Conservation (phyloP, 2,113 vertebrate species). For the Anolis sagrei region DNA sequence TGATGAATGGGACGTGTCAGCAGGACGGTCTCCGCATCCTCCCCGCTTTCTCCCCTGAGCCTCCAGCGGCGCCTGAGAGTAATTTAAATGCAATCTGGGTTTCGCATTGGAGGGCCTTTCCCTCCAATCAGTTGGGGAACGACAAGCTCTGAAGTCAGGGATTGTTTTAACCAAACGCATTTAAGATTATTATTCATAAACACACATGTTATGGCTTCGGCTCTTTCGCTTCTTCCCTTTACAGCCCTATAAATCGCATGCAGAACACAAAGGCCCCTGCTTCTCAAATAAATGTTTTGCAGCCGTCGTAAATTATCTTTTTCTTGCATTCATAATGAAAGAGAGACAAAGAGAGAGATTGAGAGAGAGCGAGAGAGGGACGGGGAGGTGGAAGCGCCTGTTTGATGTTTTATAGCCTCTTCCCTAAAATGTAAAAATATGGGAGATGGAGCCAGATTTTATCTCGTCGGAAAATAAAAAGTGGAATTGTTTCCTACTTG, state of each 20-base stretch:
- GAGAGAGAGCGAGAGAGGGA: no score
- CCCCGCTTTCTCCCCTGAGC: conserved; percentile 3
- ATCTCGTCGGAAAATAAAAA: conserved; percentile 70
- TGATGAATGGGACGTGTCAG: neutral
- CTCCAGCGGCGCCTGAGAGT: neutral
- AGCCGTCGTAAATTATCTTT: conserved; percentile 66
- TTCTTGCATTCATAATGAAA: conserved; percentile 69
- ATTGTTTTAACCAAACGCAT: conserved; percentile 57
- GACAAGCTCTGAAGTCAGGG: conserved; percentile 49
- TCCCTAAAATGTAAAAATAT: conserved; percentile 74
- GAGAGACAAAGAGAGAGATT: conserved; percentile 7
- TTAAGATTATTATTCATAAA: conserved; percentile 74
- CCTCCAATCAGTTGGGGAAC: conserved; percentile 34
- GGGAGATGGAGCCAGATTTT: conserved; percentile 69
- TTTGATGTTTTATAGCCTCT: conserved; percentile 72
- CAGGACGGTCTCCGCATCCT: neutral
- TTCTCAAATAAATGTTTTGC: conserved; percentile 72
- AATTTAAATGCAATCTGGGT: conserved; percentile 28
- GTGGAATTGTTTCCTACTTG: conserved; percentile 63
- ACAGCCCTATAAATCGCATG: conserved; percentile 69
- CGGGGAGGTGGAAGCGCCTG: conserved; percentile 1
- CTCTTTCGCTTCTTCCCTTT: conserved; percentile 68
- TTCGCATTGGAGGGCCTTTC: conserved; percentile 16
- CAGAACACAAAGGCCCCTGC: conserved; percentile 68
- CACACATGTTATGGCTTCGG: conserved; percentile 66